These are phyloP conservation scores for Lytechinus variegatus DNA, from an alignment of 35 echinoderm and acorn worm genomes.

Conservation along the genomic window DNA sequence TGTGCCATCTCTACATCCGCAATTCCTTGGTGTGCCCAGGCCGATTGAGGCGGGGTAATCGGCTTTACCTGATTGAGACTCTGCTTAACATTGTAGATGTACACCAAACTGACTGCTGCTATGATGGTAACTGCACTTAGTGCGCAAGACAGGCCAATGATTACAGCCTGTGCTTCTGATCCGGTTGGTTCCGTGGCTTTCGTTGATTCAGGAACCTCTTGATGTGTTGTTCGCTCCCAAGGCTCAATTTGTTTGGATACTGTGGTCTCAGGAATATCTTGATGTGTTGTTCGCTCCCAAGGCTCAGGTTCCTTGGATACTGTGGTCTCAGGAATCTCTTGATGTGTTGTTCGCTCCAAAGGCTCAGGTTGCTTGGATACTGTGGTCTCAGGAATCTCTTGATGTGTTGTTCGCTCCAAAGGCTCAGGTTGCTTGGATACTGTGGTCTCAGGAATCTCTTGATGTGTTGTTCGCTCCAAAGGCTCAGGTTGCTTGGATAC, in stretches of 20 bases:
- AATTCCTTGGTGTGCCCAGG: neutral
- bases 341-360: neutral
- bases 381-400: neutral
- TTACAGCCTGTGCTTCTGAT: neutral
- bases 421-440: too few relatives aligned
- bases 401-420: neutral
- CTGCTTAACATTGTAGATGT: neutral
- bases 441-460: neutral
- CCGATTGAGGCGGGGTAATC: neutral
- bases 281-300: neutral
- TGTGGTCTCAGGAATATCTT: neutral
- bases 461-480: neutral
- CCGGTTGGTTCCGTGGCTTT: neutral
- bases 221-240: neutral
- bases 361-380: neutral
- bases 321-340: neutral
- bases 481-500: neutral
- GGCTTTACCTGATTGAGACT: neutral
- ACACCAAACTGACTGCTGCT: neutral
- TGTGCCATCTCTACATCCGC: neutral
- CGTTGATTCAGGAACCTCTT: neutral
- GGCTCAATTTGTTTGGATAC: neutral
- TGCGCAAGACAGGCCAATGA: slow-evolving; percentile 4
- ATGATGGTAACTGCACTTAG: neutral
- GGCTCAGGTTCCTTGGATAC: neutral